Percentiles rank a stretch among this genome's conserved stretches.
These are phyloP conservation scores for Formicarius rufipectus DNA, from an alignment of 2,113 vertebrate genomes.

Conservation along the genomic window DNA sequence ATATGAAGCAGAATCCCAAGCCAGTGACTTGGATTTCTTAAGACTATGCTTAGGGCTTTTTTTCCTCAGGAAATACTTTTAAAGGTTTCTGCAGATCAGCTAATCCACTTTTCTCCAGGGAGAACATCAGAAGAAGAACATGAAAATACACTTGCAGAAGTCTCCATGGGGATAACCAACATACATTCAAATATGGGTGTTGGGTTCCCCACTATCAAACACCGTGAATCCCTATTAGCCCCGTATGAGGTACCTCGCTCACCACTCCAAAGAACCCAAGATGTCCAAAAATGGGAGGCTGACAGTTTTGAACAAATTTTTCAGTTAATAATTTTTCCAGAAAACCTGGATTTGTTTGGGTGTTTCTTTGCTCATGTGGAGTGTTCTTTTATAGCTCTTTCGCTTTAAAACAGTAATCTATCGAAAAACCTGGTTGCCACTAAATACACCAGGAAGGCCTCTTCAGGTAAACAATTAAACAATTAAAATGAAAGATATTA, in stretches of 20 bases:
- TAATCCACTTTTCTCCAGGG: neutral
- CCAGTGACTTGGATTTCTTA: neutral
- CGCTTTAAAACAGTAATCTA: neutral
- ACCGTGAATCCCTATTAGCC: neutral
- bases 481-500: neutral
- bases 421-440: neutral
- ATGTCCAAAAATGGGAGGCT: neutral
- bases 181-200: neutral
- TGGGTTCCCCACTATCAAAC: neutral
- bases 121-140: neutral
- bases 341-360: neutral
- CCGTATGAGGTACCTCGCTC: neutral
- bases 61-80: neutral
- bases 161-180: neutral
- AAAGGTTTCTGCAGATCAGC: neutral
- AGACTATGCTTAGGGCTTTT: neutral
- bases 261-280: neutral
- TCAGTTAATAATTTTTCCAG: neutral
- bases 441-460: neutral
- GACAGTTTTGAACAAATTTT: neutral
- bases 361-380: neutral
- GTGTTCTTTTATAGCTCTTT: neutral
- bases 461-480: slow-evolving; percentile 6
- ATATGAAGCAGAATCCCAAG: neutral
- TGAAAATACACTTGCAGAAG: neutral